Evolutionary conservation across 2,113 vertebrate species (phyloP).

Genomic region (Burhinus oedicnemus): DNA sequence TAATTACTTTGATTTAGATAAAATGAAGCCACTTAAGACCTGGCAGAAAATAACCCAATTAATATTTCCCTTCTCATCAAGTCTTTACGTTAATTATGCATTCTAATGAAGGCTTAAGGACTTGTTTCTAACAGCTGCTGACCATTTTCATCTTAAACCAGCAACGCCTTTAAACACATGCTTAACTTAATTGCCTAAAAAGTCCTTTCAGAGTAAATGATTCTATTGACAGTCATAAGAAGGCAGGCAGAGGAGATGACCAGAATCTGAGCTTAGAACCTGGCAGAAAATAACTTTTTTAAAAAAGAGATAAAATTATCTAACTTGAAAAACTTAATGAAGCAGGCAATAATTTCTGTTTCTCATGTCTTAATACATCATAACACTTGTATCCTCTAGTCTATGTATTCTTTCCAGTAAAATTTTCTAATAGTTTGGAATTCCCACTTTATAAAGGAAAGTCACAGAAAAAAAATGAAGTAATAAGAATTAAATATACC

Average conservation of each 20-base stretch:
- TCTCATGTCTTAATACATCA: neutral
- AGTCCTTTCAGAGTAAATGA: neutral
- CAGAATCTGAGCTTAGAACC: neutral
- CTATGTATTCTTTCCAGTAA: neutral
- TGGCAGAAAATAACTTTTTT: neutral
- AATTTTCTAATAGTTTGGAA: neutral
- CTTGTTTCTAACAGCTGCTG: constrained; percentile 44
- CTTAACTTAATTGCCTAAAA: constrained; percentile 25
- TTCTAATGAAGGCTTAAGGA: constrained; percentile 45
- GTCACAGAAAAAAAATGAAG: neutral
- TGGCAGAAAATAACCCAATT: constrained; percentile 53
- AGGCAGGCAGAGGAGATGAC: neutral
- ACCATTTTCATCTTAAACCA: constrained; percentile 40
- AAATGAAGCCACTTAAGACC: constrained; percentile 54
- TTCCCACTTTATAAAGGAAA: neutral
- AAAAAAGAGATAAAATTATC: neutral
- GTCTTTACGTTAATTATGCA: constrained; percentile 53
- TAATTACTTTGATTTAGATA: constrained; percentile 64
- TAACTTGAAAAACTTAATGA: neutral
- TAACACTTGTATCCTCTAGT: neutral
- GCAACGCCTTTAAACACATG: neutral
- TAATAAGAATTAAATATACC: neutral
- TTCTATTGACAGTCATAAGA: neutral
- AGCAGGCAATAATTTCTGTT: neutral
- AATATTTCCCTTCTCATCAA: constrained; percentile 54